phyloP scores from a whole-genome alignment of 2,888 invertebrate genomes.

The Drosophila helvetica region DNA sequence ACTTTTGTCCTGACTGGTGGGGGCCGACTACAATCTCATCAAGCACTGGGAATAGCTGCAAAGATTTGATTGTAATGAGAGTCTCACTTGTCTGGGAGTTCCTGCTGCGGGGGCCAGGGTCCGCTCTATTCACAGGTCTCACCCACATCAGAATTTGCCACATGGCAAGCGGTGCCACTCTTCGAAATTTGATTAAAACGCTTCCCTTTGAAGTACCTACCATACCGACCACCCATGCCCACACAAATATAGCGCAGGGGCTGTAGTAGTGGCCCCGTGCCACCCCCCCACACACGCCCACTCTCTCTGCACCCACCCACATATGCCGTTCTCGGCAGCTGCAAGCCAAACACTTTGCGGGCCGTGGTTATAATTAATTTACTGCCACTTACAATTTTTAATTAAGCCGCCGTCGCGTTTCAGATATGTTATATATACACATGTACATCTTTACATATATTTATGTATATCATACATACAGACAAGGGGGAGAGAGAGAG shows the following conservation, averaged over 20 bases:
- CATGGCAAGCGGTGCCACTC: conserved; percentile 33
- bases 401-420: conserved; percentile 62
- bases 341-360: conserved; percentile 75
- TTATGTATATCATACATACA: conserved; percentile 1
- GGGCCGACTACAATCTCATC: not conserved
- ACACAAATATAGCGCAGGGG: conserved; percentile 25
- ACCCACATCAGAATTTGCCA: conserved; percentile 33
- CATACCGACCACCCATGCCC: conserved; percentile 3
- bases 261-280: conserved; percentile 2
- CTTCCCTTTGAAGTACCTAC: conserved; percentile 65
- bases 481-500: conserved; percentile 5
- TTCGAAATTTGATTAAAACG: conserved; percentile 71
- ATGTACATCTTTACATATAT: not conserved
- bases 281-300: conserved; percentile 15
- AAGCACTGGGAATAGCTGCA: conserved; percentile 13
- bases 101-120: no score
- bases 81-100: no score
- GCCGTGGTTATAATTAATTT: conserved; percentile 74
- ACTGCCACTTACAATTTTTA: conserved; percentile 78
- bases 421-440: conserved; percentile 26
- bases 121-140: conserved; percentile 22
- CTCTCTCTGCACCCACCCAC: conserved; percentile 21
- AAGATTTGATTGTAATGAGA: conserved; percentile 41
- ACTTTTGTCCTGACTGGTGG: not conserved
- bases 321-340: conserved; percentile 31